phyloP scores from a whole-genome alignment of 1,140 invertebrate species.

The Druon quercuslanigerum region DNA sequence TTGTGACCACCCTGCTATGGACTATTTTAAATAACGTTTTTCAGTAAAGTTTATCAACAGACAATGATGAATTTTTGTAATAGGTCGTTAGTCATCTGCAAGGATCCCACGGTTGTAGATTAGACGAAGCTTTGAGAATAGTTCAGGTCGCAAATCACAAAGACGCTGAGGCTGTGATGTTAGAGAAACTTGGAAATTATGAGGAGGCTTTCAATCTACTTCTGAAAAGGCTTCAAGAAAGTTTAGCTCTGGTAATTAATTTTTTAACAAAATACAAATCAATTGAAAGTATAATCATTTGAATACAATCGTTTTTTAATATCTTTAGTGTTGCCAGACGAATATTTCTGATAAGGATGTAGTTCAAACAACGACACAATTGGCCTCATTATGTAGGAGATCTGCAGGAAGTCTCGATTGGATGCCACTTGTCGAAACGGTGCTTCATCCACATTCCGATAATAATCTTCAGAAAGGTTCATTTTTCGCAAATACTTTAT shows the following conservation, averaged over 20 bases:
- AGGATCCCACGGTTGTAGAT: conserved; percentile 67
- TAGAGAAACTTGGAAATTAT: conserved; percentile 72
- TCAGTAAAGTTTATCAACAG: background rate
- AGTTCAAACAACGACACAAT: conserved; percentile 58
- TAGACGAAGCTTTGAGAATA: conserved; percentile 68
- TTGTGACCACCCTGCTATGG: too few relatives aligned
- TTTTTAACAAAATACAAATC: too few relatives aligned
- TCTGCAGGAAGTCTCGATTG: conserved; percentile 70
- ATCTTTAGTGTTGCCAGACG: conserved; percentile 47
- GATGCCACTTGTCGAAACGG: conserved; percentile 70
- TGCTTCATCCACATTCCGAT: conserved; percentile 62
- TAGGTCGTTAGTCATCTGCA: conserved; percentile 67
- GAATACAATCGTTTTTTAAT: background rate
- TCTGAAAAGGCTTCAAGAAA: conserved; percentile 60
- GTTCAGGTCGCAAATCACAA: conserved; percentile 63
- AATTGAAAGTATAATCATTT: too few relatives aligned
- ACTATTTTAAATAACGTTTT: conserved; percentile 11
- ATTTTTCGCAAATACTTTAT: conserved; percentile 17
- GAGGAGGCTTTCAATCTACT: conserved; percentile 70
- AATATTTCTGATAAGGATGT: conserved; percentile 59
- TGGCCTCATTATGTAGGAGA: conserved; percentile 68
- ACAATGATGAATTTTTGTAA: conserved; percentile 9
- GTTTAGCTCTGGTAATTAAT: conserved; percentile 56
- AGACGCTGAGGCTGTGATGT: conserved; percentile 69
- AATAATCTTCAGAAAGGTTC: conserved; percentile 62